phyloP scores from a whole-genome alignment of 2,888 invertebrate genomes.

The Anorthoa munda region DNA sequence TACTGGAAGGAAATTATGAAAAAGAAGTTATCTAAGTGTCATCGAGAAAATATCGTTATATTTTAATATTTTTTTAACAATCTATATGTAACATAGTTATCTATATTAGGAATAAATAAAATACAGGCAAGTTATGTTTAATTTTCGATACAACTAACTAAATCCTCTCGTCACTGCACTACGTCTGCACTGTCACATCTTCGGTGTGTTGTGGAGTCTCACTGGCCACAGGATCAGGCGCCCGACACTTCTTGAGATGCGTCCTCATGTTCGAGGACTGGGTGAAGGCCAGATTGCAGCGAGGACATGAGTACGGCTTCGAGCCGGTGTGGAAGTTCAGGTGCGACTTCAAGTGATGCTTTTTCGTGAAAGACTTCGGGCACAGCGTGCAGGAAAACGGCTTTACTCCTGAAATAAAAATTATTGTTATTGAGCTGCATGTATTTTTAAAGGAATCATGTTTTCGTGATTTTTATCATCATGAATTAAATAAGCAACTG shows the following conservation, averaged over 20 bases:
- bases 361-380: constrained; percentile 96
- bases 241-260: constrained; percentile 94
- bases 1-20: not conserved
- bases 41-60: not conserved
- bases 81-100: not conserved
- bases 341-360: constrained; percentile 96
- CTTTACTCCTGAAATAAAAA: constrained; percentile 92
- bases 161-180: not conserved
- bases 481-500: not conserved
- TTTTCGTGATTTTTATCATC: too few species aligned
- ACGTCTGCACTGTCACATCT: constrained; percentile 1
- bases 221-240: constrained; percentile 59
- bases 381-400: constrained; percentile 93
- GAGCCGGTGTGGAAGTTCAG: constrained; percentile 96
- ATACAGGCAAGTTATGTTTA: constrained; percentile 32
- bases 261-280: constrained; percentile 97
- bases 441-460: not conserved
- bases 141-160: not conserved
- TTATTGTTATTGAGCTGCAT: not conserved
- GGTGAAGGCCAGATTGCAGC: constrained; percentile 94
- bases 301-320: constrained; percentile 93
- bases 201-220: constrained; percentile 20
- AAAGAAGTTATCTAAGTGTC: not conserved
- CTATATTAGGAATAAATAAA: constrained; percentile 18
- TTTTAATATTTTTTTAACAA: too few species aligned